phyloP scores from a whole-genome alignment of 2,888 invertebrate genomes.

The Erebia ligea region DNA sequence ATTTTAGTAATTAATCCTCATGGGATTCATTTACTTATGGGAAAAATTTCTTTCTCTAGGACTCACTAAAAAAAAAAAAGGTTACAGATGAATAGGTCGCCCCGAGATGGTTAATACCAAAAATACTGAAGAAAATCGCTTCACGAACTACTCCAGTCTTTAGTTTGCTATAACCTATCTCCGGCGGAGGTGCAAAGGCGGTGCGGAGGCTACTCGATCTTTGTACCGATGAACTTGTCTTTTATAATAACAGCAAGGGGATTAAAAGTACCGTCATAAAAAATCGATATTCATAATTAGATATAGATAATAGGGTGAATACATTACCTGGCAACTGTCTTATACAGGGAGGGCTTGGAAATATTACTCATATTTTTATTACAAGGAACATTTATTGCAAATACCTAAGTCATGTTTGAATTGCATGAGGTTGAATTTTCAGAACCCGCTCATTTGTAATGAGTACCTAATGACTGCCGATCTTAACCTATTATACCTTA shows the following conservation, averaged over 20 bases:
- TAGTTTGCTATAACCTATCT: conserved; percentile 71
- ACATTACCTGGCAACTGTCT: conserved; percentile 53
- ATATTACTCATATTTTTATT: conserved; percentile 12
- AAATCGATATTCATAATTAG: conserved; percentile 80
- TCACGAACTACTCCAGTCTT: conserved; percentile 83
- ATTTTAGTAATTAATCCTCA: too few species aligned
- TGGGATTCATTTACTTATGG: background rate
- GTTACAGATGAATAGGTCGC: conserved; percentile 53
- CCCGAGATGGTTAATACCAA: conserved; percentile 74
- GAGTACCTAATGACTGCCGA: too few species aligned
- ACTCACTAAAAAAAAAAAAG: conserved; percentile 56
- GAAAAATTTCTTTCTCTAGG: conserved; percentile 35
- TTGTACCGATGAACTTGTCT: conserved; percentile 49
- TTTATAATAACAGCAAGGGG: conserved; percentile 68
- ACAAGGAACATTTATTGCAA: background rate
- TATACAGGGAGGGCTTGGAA: conserved; percentile 38
- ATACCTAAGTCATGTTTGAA: too few species aligned
- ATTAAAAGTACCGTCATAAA: conserved; percentile 64
- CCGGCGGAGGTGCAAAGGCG: conserved; percentile 68
- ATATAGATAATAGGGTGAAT: conserved; percentile 74
- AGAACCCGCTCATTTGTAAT: too few species aligned
- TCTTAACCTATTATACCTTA: too few species aligned
- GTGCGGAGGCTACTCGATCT: conserved; percentile 75
- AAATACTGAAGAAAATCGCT: conserved; percentile 83
- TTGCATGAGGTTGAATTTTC: too few species aligned